A percentile compares a stretch with the other conserved stretches of the same genome.
phyloP scores from a whole-genome alignment of 2,113 vertebrate species.

The Hiodon alosoides region DNA sequence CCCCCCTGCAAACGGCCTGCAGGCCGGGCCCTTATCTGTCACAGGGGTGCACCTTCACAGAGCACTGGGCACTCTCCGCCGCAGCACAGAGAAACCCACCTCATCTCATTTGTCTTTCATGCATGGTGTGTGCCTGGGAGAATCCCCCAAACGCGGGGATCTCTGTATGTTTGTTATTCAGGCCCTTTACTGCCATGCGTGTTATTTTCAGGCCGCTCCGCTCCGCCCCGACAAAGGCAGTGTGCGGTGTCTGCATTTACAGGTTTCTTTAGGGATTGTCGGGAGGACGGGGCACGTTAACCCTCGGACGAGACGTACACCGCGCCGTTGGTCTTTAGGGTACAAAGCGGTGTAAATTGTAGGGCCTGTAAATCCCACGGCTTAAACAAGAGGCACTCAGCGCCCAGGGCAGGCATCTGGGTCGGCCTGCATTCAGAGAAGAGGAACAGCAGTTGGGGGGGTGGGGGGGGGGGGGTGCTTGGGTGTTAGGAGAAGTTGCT shows the following conservation, averaged over 20 bases:
- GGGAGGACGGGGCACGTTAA: background rate
- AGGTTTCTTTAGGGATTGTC: background rate
- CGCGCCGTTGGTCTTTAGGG: background rate
- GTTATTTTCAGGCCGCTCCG: background rate
- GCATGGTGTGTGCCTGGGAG: no score
- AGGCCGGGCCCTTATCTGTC: background rate
- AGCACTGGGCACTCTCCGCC: no score
- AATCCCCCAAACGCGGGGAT: no score
- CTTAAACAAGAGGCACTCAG: background rate
- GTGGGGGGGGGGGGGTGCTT: constrained; percentile 3
- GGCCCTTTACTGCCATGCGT: no score
- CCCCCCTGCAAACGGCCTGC: background rate
- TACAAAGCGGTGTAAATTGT: background rate
- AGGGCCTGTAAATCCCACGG: background rate
- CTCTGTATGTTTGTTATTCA: no score
- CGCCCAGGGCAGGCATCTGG: background rate
- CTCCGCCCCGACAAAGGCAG: background rate
- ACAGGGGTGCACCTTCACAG: background rate
- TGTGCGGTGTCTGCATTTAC: background rate
- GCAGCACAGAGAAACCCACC: no score
- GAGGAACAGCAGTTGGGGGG: background rate
- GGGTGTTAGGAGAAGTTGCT: constrained; percentile 26
- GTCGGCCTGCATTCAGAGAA: background rate
- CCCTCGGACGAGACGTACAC: background rate
- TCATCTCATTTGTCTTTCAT: no score